Evolutionary conservation across 30 jellyfish, hydroid and myxozoan genomes (phyloP), one percentile per base, ranked within the genome.

Genomic region (Cassiopea xamachana): DNA sequence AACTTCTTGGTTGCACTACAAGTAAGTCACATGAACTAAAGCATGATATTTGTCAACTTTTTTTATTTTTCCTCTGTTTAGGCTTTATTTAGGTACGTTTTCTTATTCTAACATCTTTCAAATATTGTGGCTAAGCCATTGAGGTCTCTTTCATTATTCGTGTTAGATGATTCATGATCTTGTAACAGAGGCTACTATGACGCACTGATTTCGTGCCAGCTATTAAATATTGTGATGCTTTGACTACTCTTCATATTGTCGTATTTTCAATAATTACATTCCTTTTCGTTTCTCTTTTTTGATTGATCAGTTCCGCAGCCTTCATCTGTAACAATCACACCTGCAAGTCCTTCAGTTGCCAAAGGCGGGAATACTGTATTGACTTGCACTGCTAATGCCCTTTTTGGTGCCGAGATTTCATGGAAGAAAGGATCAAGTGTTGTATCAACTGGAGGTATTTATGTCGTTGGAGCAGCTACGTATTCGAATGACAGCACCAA

Each of bases 301-400:
- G 39, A 64, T 2, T 14, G 6, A 64, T 5, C 74, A 87, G 94
- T 77, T 39, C 62, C 85, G 50, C 60, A 46, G 62, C 50, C 68
- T 13, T 44, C 89, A 17, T 47, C 87, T 39, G 71, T 76, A 16
- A 18, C 94, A 0, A 48, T 87, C 48, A 7, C 94, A 4, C 84
- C 84, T 1, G 9, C 90, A 55, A 16, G 46, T 9, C 82, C 76
- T 14, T 15, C 90, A 8, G 27, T 72, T 12, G 87, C 86, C 1
- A 88, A 83, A 79, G 85, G 75, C 7, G 82, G 85, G 51, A 44
- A 87, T 43, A 48, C 50, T 15, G 69, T 82, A 7, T 55, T 88
- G 6, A 88, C 90, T 2, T 88, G 95, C 27, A 55, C 86, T 39
- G 90, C 74, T 18, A 50, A 73, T 1, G 95, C 85, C 13, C 90